Evolutionary conservation across 1,140 invertebrate species (phyloP).

Genomic region (Pentalonia nigronervosa): DNA sequence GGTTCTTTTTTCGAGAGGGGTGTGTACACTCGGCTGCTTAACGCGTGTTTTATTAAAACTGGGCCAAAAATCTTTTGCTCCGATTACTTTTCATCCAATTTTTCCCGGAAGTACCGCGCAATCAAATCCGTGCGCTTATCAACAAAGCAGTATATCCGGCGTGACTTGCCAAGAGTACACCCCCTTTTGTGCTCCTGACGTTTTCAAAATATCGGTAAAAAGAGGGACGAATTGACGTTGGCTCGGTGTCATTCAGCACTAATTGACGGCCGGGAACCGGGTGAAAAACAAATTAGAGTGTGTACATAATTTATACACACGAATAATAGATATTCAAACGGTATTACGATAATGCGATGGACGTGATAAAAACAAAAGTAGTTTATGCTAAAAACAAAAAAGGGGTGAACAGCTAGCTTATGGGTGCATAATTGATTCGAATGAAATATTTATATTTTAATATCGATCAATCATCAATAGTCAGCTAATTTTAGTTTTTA

Average conservation of each 20-base stretch:
- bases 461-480: background rate
- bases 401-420: conserved; percentile 40
- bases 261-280: conserved; percentile 51
- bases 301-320: conserved; percentile 53
- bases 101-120: conserved; percentile 52
- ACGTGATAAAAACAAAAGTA: conserved; percentile 34
- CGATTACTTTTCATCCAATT: conserved; percentile 50
- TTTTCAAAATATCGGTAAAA: conserved; percentile 47
- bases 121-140: conserved; percentile 54
- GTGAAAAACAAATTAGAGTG: conserved; percentile 57
- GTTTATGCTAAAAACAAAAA: conserved; percentile 19
- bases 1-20: conserved; percentile 48
- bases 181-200: conserved; percentile 5
- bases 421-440: conserved; percentile 54
- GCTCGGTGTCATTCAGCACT: conserved; percentile 41
- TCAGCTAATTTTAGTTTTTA: background rate
- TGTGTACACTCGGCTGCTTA: conserved; percentile 44
- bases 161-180: conserved; percentile 52
- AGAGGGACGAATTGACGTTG: conserved; percentile 49
- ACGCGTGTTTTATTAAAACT: conserved; percentile 54
- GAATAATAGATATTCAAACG: conserved; percentile 42
- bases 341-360: conserved; percentile 3
- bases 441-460: background rate
- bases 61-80: conserved; percentile 54
- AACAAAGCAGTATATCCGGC: conserved; percentile 50